phyloP scores from a whole-genome alignment of 2,113 vertebrate species.

The Malaclemys terrapin region DNA sequence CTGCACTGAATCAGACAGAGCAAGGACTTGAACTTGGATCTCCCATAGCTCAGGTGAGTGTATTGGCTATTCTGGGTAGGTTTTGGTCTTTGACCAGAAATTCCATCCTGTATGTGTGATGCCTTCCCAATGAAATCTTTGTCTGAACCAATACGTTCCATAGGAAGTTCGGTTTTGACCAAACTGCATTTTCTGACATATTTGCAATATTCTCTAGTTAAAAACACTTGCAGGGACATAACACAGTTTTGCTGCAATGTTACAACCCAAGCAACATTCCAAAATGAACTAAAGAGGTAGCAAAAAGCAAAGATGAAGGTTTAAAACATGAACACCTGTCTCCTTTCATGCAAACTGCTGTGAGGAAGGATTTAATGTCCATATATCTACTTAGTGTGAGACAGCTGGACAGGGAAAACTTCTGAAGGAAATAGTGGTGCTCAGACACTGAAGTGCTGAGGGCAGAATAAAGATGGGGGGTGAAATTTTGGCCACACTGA shows the following conservation, averaged over 20 bases:
- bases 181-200: neutral
- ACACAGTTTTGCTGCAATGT: neutral
- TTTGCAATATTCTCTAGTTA: neutral
- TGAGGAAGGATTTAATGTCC: neutral
- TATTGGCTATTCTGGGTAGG: too few relatives aligned
- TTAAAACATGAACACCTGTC: neutral
- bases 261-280: neutral
- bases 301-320: neutral
- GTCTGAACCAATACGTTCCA: neutral
- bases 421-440: neutral
- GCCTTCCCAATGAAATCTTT: neutral
- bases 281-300: neutral
- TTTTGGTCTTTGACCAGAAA: too few relatives aligned
- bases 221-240: fast-evolving
- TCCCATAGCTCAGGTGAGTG: too few relatives aligned
- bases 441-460: neutral
- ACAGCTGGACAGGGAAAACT: neutral
- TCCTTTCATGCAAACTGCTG: neutral
- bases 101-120: neutral
- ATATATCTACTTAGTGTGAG: neutral
- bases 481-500: neutral
- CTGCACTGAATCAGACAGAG: too few relatives aligned
- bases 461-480: neutral
- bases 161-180: neutral
- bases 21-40: too few relatives aligned